These are phyloP conservation scores for Genyomyrus donnyi DNA, from an alignment of 2,113 vertebrate genomes.

Conservation along the genomic window DNA sequence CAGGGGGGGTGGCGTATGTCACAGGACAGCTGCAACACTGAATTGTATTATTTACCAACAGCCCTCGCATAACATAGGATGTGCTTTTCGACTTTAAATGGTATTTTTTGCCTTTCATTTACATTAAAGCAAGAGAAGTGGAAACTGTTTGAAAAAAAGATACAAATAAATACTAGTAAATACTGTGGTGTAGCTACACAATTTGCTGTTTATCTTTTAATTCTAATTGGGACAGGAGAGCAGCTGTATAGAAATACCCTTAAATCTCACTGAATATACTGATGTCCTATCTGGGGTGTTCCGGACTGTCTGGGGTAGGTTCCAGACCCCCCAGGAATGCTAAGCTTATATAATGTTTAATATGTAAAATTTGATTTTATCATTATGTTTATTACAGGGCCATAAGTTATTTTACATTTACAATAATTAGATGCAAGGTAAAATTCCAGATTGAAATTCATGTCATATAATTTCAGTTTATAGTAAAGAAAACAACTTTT, in stretches of 20 bases:
- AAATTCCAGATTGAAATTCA: slow-evolving; percentile 14
- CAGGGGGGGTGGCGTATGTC: not conserved
- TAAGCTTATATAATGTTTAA: not conserved
- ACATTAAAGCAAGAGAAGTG: not conserved
- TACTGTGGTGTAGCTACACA: not conserved
- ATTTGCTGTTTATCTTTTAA: not conserved
- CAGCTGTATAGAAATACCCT: not conserved
- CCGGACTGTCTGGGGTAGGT: not conserved
- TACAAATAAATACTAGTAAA: not conserved
- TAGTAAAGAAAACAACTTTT: slow-evolving; percentile 30
- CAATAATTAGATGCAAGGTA: not conserved
- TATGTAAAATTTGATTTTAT: not conserved
- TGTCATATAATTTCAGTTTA: not conserved
- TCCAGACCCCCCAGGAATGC: not conserved
- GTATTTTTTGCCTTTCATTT: not conserved
- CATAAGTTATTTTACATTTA: not conserved
- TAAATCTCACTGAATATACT: not conserved
- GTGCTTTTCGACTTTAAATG: not conserved
- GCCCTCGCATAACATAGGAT: not conserved
- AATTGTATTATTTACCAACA: not conserved
- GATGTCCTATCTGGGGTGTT: not conserved
- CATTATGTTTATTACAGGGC: not conserved
- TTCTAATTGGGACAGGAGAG: not conserved
- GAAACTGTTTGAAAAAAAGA: not conserved
- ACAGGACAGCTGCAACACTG: not conserved